Evolutionary conservation across 2,888 invertebrate species (phyloP), one percentile per base, ranked within the genome.

Genomic region (Cyaniris semiargus): DNA sequence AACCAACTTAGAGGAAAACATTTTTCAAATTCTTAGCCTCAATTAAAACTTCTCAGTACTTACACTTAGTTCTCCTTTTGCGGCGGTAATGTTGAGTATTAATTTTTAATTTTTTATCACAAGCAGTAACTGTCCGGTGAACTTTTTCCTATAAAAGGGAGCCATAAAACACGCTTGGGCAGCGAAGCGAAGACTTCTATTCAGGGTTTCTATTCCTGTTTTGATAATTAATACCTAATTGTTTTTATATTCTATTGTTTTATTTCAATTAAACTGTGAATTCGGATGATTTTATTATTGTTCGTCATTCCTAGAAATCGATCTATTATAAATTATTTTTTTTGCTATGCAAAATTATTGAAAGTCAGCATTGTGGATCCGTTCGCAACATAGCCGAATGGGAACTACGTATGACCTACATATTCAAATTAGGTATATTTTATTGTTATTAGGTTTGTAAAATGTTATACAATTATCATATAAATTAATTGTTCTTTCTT

Each of bases 91-190:
- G 27, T 66, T 21, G 10, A n/a, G 21, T 8, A 13, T 23, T 23
- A 23, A 27, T 66, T 66, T 10, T 13, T 27, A 58, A 13, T 66
- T 66, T 66, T 31, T 66, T 66, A 27, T 66, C 13, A 27, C 23
- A 27, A 66, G 66, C 66, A 31, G 15, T 18, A 66, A 66, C 66
- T 31, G 66, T 27, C 15, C 66, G 6, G 27, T 15, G 66, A 66
- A 27, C 66, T 66, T 66, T 66, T 66, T 66, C 15, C 66, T 66
- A 27, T 66, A 66, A 31, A 66, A 66, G 27, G 27, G 21, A 23
- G 31, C 66, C 66, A 66, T 66, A 66, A 66, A 27, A 31, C 66
- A 66, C 66, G 66, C 66, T 66, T 66, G 66, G 27, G 66, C 27
- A 66, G 66, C 15, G 66, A 66, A 66, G 31, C 66, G 66, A 5